phyloP scores from a whole-genome alignment of 1,140 invertebrate genomes.

The Phymastichus coffea region DNA sequence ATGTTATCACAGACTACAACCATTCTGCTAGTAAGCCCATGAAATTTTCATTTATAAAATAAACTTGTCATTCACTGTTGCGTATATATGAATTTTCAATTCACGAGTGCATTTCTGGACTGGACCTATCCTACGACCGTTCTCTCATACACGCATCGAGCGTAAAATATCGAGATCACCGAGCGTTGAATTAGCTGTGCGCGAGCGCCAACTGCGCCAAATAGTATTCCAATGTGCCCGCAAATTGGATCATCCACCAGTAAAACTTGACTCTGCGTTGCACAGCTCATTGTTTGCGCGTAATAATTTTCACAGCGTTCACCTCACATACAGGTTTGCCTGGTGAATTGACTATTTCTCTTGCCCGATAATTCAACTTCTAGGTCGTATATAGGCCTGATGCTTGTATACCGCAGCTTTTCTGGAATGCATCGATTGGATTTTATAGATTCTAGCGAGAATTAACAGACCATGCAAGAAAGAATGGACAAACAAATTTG shows the following conservation, averaged over 20 bases:
- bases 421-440: too few species aligned
- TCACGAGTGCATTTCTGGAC: neutral
- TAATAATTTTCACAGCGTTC: conserved; percentile 20
- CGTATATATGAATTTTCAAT: neutral
- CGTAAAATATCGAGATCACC: conserved; percentile 1
- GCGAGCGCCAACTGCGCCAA: neutral
- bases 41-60: neutral
- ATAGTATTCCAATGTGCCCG: conserved; percentile 11
- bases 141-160: too few species aligned
- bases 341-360: neutral
- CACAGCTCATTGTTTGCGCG: neutral
- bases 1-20: too few species aligned
- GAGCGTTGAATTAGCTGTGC: conserved; percentile 6
- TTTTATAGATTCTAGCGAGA: too few species aligned
- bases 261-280: conserved; percentile 8
- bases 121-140: neutral
- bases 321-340: neutral
- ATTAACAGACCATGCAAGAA: too few species aligned
- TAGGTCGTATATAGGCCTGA: neutral
- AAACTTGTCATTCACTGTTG: neutral
- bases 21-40: too few species aligned
- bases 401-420: too few species aligned
- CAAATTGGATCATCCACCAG: conserved; percentile 7
- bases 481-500: too few species aligned
- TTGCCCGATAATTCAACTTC: neutral